phyloP scores from a whole-genome alignment of 2,113 vertebrate genomes.

The Amia ocellicauda region DNA sequence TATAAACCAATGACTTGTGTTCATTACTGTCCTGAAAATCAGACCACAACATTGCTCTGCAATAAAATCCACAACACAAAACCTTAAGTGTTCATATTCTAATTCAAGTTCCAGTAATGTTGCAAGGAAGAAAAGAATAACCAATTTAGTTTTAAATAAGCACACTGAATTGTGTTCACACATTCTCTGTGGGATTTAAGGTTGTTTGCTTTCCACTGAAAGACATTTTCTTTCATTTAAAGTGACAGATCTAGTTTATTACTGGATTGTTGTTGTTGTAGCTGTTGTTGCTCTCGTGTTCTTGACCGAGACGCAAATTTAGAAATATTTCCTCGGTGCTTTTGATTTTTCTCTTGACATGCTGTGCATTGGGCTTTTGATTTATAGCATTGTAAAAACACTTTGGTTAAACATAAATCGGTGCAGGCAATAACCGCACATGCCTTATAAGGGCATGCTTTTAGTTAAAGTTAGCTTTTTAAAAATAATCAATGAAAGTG shows the following conservation, averaged over 20 bases:
- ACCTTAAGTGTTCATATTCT: too few relatives aligned
- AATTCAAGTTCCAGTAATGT: not conserved
- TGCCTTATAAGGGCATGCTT: conserved; percentile 10
- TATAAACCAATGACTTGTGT: too few relatives aligned
- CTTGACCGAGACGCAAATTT: not conserved
- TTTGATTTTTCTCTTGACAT: not conserved
- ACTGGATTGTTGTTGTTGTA: not conserved
- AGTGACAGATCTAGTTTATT: not conserved
- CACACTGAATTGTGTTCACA: conserved; percentile 1
- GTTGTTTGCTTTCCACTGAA: conserved; percentile 3
- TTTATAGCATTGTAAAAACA: too few relatives aligned
- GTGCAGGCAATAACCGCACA: not conserved
- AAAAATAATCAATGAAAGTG: conserved; percentile 11
- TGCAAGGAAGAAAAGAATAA: not conserved
- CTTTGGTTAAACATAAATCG: conserved; percentile 14
- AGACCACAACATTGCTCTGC: too few relatives aligned
- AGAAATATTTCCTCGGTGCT: not conserved
- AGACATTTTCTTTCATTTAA: not conserved
- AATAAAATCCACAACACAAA: too few relatives aligned
- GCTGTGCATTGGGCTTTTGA: not conserved
- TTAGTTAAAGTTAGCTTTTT: conserved; percentile 1
- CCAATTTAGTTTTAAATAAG: conserved; percentile 3
- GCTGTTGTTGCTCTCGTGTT: not conserved
- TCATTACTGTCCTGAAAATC: too few relatives aligned
- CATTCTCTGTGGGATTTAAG: not conserved